A percentile compares a stretch with the other conserved stretches of the same genome.
Conservation (phyloP, 2,113 vertebrate species). For the Mola mola region DNA sequence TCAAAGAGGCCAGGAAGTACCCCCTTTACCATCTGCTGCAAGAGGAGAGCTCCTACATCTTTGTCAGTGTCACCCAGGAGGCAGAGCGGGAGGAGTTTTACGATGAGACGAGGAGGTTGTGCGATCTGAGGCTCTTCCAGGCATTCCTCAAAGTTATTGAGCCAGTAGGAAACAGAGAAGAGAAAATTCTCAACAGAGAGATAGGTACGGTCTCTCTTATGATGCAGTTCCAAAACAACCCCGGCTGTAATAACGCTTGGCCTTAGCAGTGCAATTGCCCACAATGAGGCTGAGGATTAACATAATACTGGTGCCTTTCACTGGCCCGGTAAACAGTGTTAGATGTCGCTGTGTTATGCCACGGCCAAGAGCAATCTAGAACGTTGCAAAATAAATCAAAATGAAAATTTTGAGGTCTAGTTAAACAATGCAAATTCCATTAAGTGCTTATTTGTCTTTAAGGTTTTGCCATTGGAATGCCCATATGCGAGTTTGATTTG, state of each 20-base stretch:
- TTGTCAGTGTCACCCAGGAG: slow-evolving; percentile 98
- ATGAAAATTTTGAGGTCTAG: background rate
- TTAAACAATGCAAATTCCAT: background rate
- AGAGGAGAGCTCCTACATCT: slow-evolving; percentile 98
- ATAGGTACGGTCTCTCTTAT: slow-evolving; percentile 85
- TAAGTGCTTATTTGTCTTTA: background rate
- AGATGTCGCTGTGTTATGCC: background rate
- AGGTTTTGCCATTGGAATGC: slow-evolving; percentile 99
- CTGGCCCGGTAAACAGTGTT: background rate
- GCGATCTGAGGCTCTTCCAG: slow-evolving; percentile 95
- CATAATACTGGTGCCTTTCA: slow-evolving; percentile 5
- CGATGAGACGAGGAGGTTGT: slow-evolving; percentile 95
- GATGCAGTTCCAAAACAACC: background rate
- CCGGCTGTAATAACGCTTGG: background rate
- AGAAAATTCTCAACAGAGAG: slow-evolving; percentile 98
- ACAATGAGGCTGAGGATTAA: slow-evolving; percentile 13
- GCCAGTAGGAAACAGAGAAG: slow-evolving; percentile 97
- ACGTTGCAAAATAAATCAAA: background rate
- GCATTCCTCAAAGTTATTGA: slow-evolving; percentile 98
- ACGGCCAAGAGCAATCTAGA: background rate
- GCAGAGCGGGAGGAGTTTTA: slow-evolving; percentile 98
- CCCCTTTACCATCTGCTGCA: slow-evolving; percentile 96
- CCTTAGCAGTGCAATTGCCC: background rate
- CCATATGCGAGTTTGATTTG: slow-evolving; percentile 97
- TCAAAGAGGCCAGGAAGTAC: slow-evolving; percentile 96